Conservation (phyloP, 2,113 vertebrate genomes). For the Rattus rattus region DNA sequence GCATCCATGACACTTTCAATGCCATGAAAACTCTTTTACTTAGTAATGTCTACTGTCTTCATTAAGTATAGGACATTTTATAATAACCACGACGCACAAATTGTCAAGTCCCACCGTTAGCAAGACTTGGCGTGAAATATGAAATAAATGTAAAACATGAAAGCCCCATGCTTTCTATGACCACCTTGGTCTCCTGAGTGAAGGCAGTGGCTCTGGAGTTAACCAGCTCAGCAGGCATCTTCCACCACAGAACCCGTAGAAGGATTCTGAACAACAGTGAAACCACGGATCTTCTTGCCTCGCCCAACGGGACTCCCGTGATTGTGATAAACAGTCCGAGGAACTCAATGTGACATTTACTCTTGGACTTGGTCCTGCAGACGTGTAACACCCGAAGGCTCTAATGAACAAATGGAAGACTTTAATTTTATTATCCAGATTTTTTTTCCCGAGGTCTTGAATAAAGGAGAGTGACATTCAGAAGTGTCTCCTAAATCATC, state of each 20-base stretch:
- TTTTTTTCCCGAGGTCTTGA: slow-evolving; percentile 37
- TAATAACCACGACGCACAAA: not conserved
- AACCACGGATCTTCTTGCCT: not conserved
- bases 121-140: not conserved
- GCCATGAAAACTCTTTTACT: not conserved
- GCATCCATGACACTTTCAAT: not conserved
- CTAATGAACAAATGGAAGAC: slow-evolving; percentile 11
- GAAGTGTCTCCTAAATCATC: slow-evolving; percentile 59
- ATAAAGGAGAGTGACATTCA: slow-evolving; percentile 57
- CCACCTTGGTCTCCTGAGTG: not conserved
- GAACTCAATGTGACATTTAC: slow-evolving; percentile 11
- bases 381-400: not conserved
- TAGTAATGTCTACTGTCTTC: not conserved
- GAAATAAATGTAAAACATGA: not conserved
- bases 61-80: not conserved
- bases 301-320: not conserved
- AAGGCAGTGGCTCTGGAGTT: not conserved
- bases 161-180: not conserved
- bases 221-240: not conserved
- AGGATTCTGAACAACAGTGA: not conserved
- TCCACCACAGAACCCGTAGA: no score
- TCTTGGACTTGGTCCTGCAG: slow-evolving; percentile 6
- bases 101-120: not conserved
- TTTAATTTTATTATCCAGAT: slow-evolving; percentile 59
- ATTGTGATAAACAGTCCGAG: slow-evolving; percentile 27